Evolutionary conservation across 2,888 invertebrate genomes (phyloP).

Genomic region (Taphrorychus bicolor): DNA sequence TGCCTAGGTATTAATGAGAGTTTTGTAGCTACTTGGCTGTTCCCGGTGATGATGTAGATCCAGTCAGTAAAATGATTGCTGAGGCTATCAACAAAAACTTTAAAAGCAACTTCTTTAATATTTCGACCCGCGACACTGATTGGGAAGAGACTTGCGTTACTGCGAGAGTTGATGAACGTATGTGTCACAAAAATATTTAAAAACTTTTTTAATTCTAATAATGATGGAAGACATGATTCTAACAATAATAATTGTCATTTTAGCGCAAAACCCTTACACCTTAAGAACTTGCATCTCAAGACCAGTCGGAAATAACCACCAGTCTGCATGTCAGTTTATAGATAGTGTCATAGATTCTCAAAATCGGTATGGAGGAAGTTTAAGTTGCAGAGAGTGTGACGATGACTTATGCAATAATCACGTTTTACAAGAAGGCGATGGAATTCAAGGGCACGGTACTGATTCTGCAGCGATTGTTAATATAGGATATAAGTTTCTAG

Average conservation of each 20-base stretch:
- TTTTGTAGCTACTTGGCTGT: background rate
- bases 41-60: background rate
- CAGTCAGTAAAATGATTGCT: background rate
- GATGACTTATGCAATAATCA: constrained; percentile 12
- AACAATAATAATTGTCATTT: background rate
- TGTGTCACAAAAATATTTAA: background rate
- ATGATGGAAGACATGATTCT: no score
- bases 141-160: constrained; percentile 4
- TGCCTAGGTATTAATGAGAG: background rate
- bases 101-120: background rate
- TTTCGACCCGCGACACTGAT: background rate
- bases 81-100: constrained; percentile 8
- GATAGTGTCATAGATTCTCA: background rate
- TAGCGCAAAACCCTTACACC: background rate
- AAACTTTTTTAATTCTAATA: no score
- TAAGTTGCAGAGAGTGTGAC: constrained; percentile 11
- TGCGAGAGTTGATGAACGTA: constrained; percentile 16
- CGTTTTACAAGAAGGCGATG: background rate
- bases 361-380: constrained; percentile 5
- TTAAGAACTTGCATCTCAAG: background rate
- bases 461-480: background rate
- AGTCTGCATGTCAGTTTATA: constrained; percentile 5
- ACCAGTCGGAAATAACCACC: background rate
- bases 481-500: background rate
- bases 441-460: background rate